phyloP scores from a whole-genome alignment of 2,797 vertebrate species.

The Eleutherodactylus coqui region DNA sequence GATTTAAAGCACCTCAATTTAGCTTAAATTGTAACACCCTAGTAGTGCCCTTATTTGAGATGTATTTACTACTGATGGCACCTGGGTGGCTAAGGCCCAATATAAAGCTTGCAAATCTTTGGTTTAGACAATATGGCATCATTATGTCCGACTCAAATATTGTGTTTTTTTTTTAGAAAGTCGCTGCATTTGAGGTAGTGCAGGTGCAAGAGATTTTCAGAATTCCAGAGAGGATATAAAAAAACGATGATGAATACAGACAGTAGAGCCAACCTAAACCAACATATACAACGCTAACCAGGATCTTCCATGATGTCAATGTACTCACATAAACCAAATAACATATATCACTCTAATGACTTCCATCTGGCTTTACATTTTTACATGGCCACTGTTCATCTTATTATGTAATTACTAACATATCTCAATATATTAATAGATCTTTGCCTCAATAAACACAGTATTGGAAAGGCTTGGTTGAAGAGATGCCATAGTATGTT shows the following conservation, averaged over 20 bases:
- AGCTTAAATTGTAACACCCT: too few species aligned
- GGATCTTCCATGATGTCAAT: not conserved
- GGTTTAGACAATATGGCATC: not conserved
- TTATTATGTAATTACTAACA: not conserved
- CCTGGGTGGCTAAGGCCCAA: too few species aligned
- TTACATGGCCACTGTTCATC: not conserved
- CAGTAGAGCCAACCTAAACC: not conserved
- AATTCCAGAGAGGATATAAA: not conserved
- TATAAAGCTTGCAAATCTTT: not conserved
- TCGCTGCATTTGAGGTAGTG: not conserved
- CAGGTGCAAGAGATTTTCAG: not conserved
- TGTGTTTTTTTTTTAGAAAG: too few species aligned
- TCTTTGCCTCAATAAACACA: not conserved
- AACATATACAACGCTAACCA: not conserved
- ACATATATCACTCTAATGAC: not conserved
- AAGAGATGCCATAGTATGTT: too few species aligned
- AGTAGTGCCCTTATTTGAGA: too few species aligned
- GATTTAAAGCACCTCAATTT: too few species aligned
- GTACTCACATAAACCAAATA: not conserved
- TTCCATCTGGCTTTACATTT: not conserved
- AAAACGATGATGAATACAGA: constrained; percentile 18
- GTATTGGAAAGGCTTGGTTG: not conserved
- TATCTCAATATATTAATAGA: too few species aligned
- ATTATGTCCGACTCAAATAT: not conserved
- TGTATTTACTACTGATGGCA: too few species aligned